Base-by-base conservation (phyloP, 2,888 invertebrate species). In the Amphipyra berbera region DNA sequence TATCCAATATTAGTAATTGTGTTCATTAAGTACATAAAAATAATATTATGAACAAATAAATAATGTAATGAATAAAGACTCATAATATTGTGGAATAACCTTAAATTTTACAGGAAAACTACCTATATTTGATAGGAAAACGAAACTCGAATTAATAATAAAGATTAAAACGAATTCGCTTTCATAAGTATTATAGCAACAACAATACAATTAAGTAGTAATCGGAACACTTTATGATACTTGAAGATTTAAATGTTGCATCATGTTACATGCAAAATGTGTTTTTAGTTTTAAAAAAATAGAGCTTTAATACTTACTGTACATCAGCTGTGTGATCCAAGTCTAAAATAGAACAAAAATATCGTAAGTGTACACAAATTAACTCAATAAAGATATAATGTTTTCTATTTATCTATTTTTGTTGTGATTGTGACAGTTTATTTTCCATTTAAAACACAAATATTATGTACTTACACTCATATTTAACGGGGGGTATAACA, bases 261-360 rank as follows among this genome's bases (percentile, higher is more conserved):
- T 30, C 30, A 30, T 30, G 30, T 30, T 30, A 30, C 27, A 6
- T 7, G 30, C 30, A 30, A 30, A 30, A 30, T 30, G 6, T 30
- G 30, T 30, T 30, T 7, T 2, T 30, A 30, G 21, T 30, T 30
- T 30, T 30, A 4, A 7, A 30, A 30, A 7, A 7, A 7, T 30
- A 30, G 7, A 30, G 30, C 2, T 30, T 15, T 0, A 35, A 12
- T 58, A 97, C 98, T 97, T 95, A 98, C 98, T 99, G 99, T n/a
- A 99, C 98, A 95, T 99, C 99, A 14, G 99, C 99, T 35, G 99
- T 99, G 88, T 99, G 99, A 87, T 99, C 99, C 89, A 99, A 95
- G 96, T 98, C 98, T 98, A 95, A 68, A 96, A 86, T 64, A 66
- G n/a, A 73, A 69, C 14, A 50, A 53, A 46, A 44, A 50, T 38